Conservation (phyloP, 2,888 invertebrate genomes). For the Polyploca ridens region DNA sequence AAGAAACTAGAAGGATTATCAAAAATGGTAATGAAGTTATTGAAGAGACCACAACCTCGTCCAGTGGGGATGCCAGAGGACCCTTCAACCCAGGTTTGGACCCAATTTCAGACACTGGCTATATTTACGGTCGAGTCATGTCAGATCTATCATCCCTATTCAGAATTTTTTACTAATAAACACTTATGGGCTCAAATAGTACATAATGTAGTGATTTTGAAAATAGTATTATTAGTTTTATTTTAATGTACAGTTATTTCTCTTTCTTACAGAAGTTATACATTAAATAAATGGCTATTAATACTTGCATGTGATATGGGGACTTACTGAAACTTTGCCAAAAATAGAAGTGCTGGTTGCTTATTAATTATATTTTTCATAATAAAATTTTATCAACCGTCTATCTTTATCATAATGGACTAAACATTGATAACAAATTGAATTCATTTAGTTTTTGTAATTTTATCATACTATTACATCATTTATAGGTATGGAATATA, state of each 20-base stretch:
- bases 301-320: conserved; percentile 25
- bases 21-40: conserved; percentile 73
- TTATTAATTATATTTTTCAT: background rate
- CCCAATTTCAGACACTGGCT: conserved; percentile 47
- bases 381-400: background rate
- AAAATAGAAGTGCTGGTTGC: background rate
- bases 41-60: conserved; percentile 65
- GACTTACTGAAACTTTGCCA: conserved; percentile 19
- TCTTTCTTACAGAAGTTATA: conserved; percentile 12
- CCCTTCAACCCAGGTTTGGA: conserved; percentile 52
- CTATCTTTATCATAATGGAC: too few species aligned
- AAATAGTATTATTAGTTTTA: background rate
- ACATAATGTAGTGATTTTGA: conserved; percentile 23
- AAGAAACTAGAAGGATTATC: conserved; percentile 71
- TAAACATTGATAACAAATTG: background rate
- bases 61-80: conserved; percentile 42
- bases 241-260: conserved; percentile 12
- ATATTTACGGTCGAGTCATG: conserved; percentile 51
- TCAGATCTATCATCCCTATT: conserved; percentile 67
- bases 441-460: background rate
- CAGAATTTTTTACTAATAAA: conserved; percentile 61
- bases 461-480: background rate
- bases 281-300: conserved; percentile 7
- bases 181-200: conserved; percentile 18
- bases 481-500: background rate